Evolutionary conservation across 2,888 invertebrate species (phyloP).

Genomic region (Odiellus spinosus): DNA sequence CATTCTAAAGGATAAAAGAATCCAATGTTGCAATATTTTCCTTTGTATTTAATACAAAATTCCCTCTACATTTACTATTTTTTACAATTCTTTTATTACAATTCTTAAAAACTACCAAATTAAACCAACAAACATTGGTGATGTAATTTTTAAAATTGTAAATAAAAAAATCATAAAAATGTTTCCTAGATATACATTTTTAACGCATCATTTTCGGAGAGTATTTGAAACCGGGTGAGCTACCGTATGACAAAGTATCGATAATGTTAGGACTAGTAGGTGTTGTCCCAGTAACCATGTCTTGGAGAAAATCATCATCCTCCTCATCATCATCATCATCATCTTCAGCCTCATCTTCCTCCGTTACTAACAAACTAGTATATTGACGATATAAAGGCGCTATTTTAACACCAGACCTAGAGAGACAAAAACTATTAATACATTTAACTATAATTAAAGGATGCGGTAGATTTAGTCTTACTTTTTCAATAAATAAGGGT

Average conservation of each 20-base stretch:
- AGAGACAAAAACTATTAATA: not conserved
- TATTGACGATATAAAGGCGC: not conserved
- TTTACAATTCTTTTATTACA: too few relatives aligned
- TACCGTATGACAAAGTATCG: conserved; percentile 11
- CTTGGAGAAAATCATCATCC: conserved; percentile 3
- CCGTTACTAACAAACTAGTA: not conserved
- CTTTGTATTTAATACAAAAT: too few relatives aligned
- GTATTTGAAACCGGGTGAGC: conserved; percentile 17
- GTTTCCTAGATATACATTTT: too few relatives aligned
- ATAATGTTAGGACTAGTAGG: not conserved
- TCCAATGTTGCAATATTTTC: too few relatives aligned
- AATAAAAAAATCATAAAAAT: too few relatives aligned
- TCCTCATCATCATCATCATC: conserved; percentile 26
- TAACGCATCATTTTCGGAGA: conserved; percentile 3
- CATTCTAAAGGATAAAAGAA: too few relatives aligned
- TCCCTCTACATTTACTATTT: too few relatives aligned
- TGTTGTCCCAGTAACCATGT: not conserved
- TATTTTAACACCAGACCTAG: not conserved
- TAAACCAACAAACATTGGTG: too few relatives aligned
- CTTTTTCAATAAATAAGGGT: conserved; percentile 62
- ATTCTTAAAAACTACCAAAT: too few relatives aligned
- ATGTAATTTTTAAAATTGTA: too few relatives aligned
- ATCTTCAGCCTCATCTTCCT: not conserved
- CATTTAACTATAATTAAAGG: conserved; percentile 30
- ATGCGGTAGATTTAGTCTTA: conserved; percentile 25